phyloP scores from a whole-genome alignment of 1,140 invertebrate genomes.

The Drosophila kikkawai region DNA sequence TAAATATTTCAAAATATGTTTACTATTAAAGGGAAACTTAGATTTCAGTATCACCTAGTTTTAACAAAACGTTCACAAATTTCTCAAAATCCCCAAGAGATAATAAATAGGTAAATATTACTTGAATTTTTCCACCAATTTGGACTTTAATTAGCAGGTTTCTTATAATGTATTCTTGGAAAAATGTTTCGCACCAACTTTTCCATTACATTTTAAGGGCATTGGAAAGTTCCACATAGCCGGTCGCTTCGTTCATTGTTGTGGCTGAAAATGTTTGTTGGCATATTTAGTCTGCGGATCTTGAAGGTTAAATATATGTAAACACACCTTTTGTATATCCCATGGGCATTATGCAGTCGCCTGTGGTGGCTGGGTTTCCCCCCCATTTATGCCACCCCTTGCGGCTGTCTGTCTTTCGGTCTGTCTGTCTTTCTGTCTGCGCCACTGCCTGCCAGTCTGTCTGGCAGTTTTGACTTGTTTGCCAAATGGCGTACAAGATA shows the following conservation, averaged over 20 bases:
- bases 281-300: slow-evolving; percentile 75
- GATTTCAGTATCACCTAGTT: background rate
- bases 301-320: slow-evolving; percentile 84
- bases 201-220: slow-evolving; percentile 30
- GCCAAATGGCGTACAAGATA: slow-evolving; percentile 83
- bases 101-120: background rate
- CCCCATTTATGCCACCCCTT: background rate
- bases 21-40: background rate
- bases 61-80: background rate
- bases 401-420: background rate
- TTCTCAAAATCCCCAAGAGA: background rate
- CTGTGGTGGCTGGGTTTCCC: slow-evolving; percentile 14
- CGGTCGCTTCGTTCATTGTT: slow-evolving; percentile 4
- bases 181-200: background rate
- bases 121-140: background rate
- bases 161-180: background rate
- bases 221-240: slow-evolving; percentile 17
- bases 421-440: slow-evolving; percentile 3
- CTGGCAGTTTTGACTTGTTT: slow-evolving; percentile 82
- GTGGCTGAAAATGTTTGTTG: slow-evolving; percentile 62
- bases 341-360: slow-evolving; percentile 63
- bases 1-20: background rate
- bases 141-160: slow-evolving; percentile 4
- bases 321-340: slow-evolving; percentile 70
- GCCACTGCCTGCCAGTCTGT: slow-evolving; percentile 66